phyloP scores from a whole-genome alignment of 2,113 vertebrate species.

The Psilopogon haemacephalus region DNA sequence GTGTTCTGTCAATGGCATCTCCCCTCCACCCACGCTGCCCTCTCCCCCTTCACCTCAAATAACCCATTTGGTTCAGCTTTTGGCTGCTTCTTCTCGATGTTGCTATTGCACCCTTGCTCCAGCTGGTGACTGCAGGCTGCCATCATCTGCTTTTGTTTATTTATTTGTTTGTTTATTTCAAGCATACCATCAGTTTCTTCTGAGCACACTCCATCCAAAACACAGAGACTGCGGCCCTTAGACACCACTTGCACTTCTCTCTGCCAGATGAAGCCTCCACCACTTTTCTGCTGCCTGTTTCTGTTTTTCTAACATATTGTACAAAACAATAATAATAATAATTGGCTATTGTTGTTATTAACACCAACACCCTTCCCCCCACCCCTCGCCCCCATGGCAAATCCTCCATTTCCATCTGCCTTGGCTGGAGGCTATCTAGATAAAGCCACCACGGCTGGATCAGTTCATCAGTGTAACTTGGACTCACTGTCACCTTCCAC shows the following conservation, averaged over 20 bases:
- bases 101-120: slow-evolving; percentile 67
- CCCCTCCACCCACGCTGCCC: slow-evolving; percentile 21
- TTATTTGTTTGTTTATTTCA: slow-evolving; percentile 55
- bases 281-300: slow-evolving; percentile 71
- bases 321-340: background rate
- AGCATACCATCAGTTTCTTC: slow-evolving; percentile 53
- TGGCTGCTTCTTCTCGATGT: slow-evolving; percentile 70
- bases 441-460: background rate
- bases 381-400: background rate
- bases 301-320: slow-evolving; percentile 42
- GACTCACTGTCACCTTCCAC: background rate
- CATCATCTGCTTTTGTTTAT: slow-evolving; percentile 4
- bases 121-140: slow-evolving; percentile 66
- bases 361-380: background rate
- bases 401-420: background rate
- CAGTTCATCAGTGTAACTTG: background rate
- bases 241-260: slow-evolving; percentile 56
- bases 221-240: background rate
- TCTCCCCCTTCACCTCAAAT: slow-evolving; percentile 33
- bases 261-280: slow-evolving; percentile 68
- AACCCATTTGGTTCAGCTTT: slow-evolving; percentile 70
- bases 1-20: slow-evolving; percentile 71
- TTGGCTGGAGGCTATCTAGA: background rate
- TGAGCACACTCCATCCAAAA: slow-evolving; percentile 34
- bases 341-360: slow-evolving; percentile 19